Evolutionary conservation across 2,113 vertebrate species (phyloP).

Genomic region (Orientallactaga bullata): DNA sequence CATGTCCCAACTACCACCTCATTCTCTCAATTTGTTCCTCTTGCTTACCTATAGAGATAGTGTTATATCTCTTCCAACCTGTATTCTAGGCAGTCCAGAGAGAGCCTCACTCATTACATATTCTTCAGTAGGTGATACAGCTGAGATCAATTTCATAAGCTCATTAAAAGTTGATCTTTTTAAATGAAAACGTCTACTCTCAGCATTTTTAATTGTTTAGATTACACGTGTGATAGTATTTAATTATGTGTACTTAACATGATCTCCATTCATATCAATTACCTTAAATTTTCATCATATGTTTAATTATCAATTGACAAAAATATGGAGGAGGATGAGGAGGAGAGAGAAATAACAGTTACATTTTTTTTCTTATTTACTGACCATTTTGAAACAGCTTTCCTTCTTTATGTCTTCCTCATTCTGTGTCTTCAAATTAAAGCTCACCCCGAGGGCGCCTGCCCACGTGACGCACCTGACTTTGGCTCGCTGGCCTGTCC

Average conservation of each 20-base stretch:
- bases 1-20: background rate
- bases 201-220: background rate
- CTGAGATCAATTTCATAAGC: slow-evolving; percentile 48
- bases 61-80: slow-evolving; percentile 33
- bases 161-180: background rate
- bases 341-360: background rate
- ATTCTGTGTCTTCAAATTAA: background rate
- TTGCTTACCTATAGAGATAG: slow-evolving; percentile 35
- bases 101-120: slow-evolving; percentile 16
- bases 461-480: background rate
- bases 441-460: background rate
- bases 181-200: background rate
- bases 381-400: background rate
- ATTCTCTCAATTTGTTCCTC: slow-evolving; percentile 44
- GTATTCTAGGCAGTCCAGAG: background rate
- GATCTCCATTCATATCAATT: background rate
- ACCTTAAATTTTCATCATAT: background rate
- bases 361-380: slow-evolving; percentile 19
- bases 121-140: slow-evolving; percentile 17
- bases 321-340: background rate
- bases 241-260: slow-evolving; percentile 27
- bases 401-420: background rate
- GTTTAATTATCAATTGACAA: background rate
- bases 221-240: background rate
- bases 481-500: no score